Base-by-base conservation (phyloP, 2,888 invertebrate species). In the Bellardia pandia region DNA sequence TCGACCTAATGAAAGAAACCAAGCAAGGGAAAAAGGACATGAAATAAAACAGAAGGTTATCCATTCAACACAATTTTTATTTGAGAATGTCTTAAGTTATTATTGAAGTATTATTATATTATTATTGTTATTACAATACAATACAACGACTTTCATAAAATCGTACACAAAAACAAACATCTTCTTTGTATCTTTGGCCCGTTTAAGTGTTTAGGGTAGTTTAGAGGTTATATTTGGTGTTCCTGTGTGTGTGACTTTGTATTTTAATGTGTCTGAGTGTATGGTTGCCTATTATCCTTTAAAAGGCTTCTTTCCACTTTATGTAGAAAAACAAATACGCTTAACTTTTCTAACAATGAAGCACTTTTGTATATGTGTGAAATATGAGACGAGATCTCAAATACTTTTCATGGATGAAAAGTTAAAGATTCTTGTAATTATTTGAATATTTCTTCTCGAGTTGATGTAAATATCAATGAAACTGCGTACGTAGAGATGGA, bases 241-340 rank as follows among this genome's bases (percentile, higher is more conserved):
- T 2, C 62, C 45, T n/a, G 53, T 16, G 53, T 53, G 23, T 56
- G 16, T 51, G 66, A 30, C 40, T 72, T 53, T 9, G 72, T 40
- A 51, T 72, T 64, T 7, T 6, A 14, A 11, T 13, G 33, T 60
- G 33, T 60, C 14, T 33, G 13, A n/a, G n/a, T 53, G 7, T 9
- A 30, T 13, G 71, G 76, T 76, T 81, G 77, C 76, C 82, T 76
- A 82, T 76, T 76, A 78, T 78, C 74, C 78, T 76, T 81, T 62
- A 79, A 85, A 71, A 83, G 85, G 72, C 86, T 86, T 86, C 86
- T 58, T 79, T 40, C 30, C 6, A 60, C 58, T 77, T 82, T 81
- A 78, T 78, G 77, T 45, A 72, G 58, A 77, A 77, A 86, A 74
- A 78, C 81, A 86, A 86, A 86, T 86, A 78, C 77, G 77, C 66